Evolutionary conservation across 2,888 invertebrate genomes (phyloP), one percentile per base, ranked within the genome.

Genomic region (Chymomyza caudatula): DNA sequence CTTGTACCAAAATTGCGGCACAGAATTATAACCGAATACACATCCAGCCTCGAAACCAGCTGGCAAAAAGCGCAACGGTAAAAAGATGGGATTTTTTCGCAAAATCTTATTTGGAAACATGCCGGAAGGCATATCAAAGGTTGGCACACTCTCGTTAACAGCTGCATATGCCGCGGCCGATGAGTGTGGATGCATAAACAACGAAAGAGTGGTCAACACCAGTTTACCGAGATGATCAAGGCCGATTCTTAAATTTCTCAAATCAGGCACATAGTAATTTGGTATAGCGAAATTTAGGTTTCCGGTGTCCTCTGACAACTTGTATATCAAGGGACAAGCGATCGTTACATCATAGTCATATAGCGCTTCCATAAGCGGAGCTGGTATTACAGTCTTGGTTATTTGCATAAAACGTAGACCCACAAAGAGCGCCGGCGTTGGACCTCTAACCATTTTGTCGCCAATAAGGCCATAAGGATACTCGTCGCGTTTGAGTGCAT

Each of bases 391-490:
- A 22, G 6, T 51, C 42, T 44, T 51, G 13, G 0, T 0, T n/a
- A n/a, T n/a, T n/a, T n/a, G n/a, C n/a, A n/a, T n/a, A 11, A 8
- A 2, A 6, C 69, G 69, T 5, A 44, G 61, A 6, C 76, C 73
- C 19, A 73, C 69, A 11, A 76, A 73, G 2, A 73, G 19, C 0
- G 73, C 42, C 11, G 73, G 73, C 4, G 76, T 73, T 1, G 11
- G 58, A 0, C 73, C 73, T 25, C 76, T 25, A 11, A 11, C 13
- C 15, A 15, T 44, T 1, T 13, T 44, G 44, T 6, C 15, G 13
- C 13, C 44, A 5, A 15, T 4, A 44, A 44, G 1, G n/a, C 44
- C 13, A 44, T 44, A 44, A 4, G 73, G 73, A 60, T 73, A 73
- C 2, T 3, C 62, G 3, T 65, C 62, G 3, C 51, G 62, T 3